Evolutionary conservation across 2,797 vertebrate genomes (phyloP), one percentile per base, ranked within the genome.

Genomic region (Spheniscus humboldti): DNA sequence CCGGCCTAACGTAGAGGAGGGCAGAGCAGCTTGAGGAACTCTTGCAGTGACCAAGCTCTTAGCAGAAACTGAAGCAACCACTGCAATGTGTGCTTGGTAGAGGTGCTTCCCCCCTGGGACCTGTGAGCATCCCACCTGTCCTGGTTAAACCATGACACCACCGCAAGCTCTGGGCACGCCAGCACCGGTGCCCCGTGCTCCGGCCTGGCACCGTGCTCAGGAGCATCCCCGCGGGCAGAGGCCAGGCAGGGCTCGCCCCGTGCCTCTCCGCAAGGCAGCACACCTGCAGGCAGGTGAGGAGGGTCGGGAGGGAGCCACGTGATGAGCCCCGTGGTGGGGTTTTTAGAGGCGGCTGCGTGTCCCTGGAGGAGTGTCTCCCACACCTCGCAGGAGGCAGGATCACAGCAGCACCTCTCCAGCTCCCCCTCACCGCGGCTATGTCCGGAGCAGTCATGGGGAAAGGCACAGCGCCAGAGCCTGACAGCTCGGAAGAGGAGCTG

Each of bases 401-500:
- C 15, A 4, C 68, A 59, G 83, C 87, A 35, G 72, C 72, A 17
- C 52, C 63, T 76, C 87, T 90, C n/a, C 72, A 3, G 2, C 79
- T 86, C 24, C 60, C 95, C 92, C 92, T 68, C 31, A 13, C 96
- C 47, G 13, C 62, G 24, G 81, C 84, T 96, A 96, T 96, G 97
- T 71, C 97, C n/a, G 37, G 80, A 57, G 82, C 48, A 8, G 77
- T 50, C 16, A 0, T 18, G 45, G 92, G 87, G 72, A 97, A 96
- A 81, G 98, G 98, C 94, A 93, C 98, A 56, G 97, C 96, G n/a
- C 98, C 97, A 6, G 97, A 97, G 81, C 98, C 97, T 0, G 97
- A 98, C 52, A 97, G 98, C 95, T 98, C 98, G 0, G 98, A 98
- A 69, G 98, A 99, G 77, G 98, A 99, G 93, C 71, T 97, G 78